Base-by-base conservation (phyloP, 2,797 vertebrate genomes). In the Megalops cyprinoides region DNA sequence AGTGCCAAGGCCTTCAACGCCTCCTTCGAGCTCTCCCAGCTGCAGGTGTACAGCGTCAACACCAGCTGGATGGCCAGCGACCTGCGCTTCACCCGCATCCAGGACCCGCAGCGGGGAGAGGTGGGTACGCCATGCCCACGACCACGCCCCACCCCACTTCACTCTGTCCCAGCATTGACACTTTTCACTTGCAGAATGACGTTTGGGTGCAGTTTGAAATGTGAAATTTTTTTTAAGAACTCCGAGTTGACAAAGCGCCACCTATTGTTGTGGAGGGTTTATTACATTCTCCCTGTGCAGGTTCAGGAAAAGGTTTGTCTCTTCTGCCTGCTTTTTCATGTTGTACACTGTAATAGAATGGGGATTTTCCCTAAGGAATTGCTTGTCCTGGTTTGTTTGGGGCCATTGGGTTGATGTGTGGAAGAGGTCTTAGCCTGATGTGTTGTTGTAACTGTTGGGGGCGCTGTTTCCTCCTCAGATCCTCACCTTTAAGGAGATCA, bases 1-100 rank as follows among this genome's bases (percentile, higher is more conserved):
- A 96, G 97, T 20, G 98, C 98, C 87, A 99, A 99, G 93, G 98
- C 98, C 84, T 99, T 99, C 87, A 99, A 99, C 85, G 98, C 97
- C 82, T 99, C 98, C 67, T 99, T 99, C 85, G 98, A 99, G 93
- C 96, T 99, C 86, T 98, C 97, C 67, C 98, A 99, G 92, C 93
- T 99, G 87, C 95, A 98, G 88, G 98, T 99, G 88, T 97, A 97
- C 91, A 99, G 98, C 81, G 98, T 99, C 87, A 98, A 99, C 93
- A 95, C 96, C 90, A 97, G 96, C 90, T 99, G 98, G 98, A 94
- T 95, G 80, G 91, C 95, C 78, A 92, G 94, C 65, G 96, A 99
- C 91, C 93, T 99, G 89, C 94, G 95, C 34, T 96, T 93, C 90
- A 98, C 98, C 65, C 96, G 98, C 82, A 97, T 99, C 91, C 96